Conservation (phyloP, 37 sponge, comb jelly and placozoan species). For the Eunapius fragilis region DNA sequence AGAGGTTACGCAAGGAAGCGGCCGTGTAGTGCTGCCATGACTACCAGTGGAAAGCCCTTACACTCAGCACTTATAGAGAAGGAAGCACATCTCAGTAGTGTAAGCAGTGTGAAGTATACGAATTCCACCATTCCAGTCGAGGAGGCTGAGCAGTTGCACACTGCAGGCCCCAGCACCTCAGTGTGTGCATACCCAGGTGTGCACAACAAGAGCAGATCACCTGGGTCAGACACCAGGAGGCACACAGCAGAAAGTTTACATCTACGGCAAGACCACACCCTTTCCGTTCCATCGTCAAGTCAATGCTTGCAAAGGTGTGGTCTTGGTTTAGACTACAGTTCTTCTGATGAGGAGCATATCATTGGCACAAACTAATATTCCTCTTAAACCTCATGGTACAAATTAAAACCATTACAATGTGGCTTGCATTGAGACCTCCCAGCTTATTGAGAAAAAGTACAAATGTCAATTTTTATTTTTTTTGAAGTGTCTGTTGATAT, state of each 20-base stretch:
- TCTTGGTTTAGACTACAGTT: slow-evolving; percentile 32
- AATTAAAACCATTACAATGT: too few relatives aligned
- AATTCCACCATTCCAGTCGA: slow-evolving; percentile 42
- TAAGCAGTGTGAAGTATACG: slow-evolving; percentile 34
- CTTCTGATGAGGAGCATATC: slow-evolving; percentile 5
- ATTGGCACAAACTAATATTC: neutral
- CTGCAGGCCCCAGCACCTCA: slow-evolving; percentile 1
- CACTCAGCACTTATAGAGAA: neutral
- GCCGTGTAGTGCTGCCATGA: slow-evolving; percentile 13
- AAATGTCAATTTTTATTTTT: neutral
- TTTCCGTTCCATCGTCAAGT: neutral
- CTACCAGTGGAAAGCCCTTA: neutral
- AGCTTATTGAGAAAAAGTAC: neutral
- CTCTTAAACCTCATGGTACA: neutral
- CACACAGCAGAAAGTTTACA: slow-evolving; percentile 31
- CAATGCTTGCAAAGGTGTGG: neutral
- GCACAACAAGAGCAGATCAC: slow-evolving; percentile 71
- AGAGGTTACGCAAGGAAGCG: slow-evolving; percentile 68
- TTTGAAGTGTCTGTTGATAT: neutral
- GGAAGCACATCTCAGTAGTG: neutral
- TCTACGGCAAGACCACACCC: neutral
- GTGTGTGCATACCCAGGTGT: slow-evolving; percentile 44
- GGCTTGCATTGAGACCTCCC: too few relatives aligned
- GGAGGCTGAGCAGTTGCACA: neutral
- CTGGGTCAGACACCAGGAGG: slow-evolving; percentile 62